These are phyloP conservation scores for Romanogobio albipinnatus DNA, from an alignment of 2,113 vertebrate genomes.

Conservation along the genomic window DNA sequence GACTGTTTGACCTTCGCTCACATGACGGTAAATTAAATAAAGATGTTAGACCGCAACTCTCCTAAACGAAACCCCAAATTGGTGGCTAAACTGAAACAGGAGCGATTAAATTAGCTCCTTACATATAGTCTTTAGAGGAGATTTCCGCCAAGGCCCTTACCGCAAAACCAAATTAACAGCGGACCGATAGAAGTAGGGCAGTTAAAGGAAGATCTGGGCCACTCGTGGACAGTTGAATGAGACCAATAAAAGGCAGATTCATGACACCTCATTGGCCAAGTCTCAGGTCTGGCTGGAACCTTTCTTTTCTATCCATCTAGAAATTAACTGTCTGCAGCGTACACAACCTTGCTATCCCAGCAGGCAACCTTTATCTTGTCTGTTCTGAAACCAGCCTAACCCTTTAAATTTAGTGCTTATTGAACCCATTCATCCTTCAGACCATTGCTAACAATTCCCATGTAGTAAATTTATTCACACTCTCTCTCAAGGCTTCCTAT, in stretches of 20 bases:
- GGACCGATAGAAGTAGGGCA: slow-evolving; percentile 59
- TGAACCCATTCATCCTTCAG: slow-evolving; percentile 2
- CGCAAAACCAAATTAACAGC: slow-evolving; percentile 51
- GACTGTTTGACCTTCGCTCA: not conserved
- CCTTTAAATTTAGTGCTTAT: slow-evolving; percentile 10
- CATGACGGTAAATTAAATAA: slow-evolving; percentile 21
- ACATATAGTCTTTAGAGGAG: slow-evolving; percentile 3
- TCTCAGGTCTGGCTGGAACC: not conserved
- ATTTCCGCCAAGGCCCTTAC: not conserved
- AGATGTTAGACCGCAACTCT: slow-evolving; percentile 16
- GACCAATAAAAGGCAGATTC: not conserved
- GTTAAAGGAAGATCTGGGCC: slow-evolving; percentile 63
- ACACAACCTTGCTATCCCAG: not conserved
- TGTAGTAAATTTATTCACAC: slow-evolving; percentile 10
- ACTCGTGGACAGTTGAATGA: slow-evolving; percentile 48
- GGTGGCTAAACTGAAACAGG: slow-evolving; percentile 15
- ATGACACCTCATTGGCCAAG: not conserved
- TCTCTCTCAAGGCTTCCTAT: not conserved
- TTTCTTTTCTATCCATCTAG: not conserved
- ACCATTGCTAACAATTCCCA: slow-evolving; percentile 21
- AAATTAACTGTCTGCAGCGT: not conserved
- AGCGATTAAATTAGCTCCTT: slow-evolving; percentile 28
- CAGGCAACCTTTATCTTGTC: not conserved
- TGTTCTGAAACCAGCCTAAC: not conserved
- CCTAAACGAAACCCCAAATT: slow-evolving; percentile 15